Evolutionary conservation across 1,140 invertebrate species (phyloP).

Genomic region (Sogatella furcifera): DNA sequence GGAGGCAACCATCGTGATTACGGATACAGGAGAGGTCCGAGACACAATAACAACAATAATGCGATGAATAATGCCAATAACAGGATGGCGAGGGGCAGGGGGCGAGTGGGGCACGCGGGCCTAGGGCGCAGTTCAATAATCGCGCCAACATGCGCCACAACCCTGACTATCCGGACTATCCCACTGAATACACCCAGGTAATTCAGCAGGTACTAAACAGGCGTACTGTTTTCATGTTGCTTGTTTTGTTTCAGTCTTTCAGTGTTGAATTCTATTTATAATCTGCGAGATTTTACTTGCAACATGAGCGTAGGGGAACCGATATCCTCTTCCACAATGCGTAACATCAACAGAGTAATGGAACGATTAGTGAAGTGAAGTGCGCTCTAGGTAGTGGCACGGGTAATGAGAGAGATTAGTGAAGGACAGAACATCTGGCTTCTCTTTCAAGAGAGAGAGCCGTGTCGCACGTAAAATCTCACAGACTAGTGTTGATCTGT

Average conservation of each 20-base stretch:
- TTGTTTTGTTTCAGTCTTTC: background rate
- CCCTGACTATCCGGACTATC: constrained; percentile 37
- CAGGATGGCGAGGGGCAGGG: constrained; percentile 18
- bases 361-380: too few species aligned
- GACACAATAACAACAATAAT: constrained; percentile 1
- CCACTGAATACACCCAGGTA: constrained; percentile 39
- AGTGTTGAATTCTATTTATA: background rate
- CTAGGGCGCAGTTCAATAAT: constrained; percentile 13
- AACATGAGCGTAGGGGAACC: too few species aligned
- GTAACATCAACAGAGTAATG: too few species aligned
- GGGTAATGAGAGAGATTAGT: too few species aligned
- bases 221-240: background rate
- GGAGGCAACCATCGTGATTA: constrained; percentile 20
- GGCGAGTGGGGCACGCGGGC: constrained; percentile 24
- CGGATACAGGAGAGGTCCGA: constrained; percentile 21
- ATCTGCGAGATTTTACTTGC: too few species aligned
- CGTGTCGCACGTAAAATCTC: too few species aligned
- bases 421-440: too few species aligned
- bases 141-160: constrained; percentile 27
- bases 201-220: background rate
- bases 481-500: too few species aligned
- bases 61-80: background rate
- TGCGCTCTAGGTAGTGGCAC: too few species aligned
- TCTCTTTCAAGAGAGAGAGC: too few species aligned
- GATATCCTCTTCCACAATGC: too few species aligned